Percentiles rank a stretch among this genome's conserved stretches.
phyloP scores from a whole-genome alignment of 2,888 invertebrate species.

The Spisula solida region DNA sequence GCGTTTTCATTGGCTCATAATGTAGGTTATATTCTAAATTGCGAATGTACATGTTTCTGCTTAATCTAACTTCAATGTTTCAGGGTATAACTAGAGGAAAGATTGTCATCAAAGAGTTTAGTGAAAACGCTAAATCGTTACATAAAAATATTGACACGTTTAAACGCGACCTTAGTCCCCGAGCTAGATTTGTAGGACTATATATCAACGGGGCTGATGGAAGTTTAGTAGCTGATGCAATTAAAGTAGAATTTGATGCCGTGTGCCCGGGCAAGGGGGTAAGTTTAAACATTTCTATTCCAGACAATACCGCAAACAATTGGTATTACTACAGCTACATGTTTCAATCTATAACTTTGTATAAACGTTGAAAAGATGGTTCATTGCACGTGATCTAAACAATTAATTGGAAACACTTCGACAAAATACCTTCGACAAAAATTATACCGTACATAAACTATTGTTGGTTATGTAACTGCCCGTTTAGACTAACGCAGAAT shows the following conservation, averaged over 20 bases:
- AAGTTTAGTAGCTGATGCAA: slow-evolving; percentile 39
- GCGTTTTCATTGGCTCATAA: no score
- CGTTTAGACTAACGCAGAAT: no score
- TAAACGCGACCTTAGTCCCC: slow-evolving; percentile 11
- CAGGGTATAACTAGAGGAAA: slow-evolving; percentile 30
- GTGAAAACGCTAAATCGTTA: not conserved
- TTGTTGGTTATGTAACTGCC: no score
- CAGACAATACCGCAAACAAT: not conserved
- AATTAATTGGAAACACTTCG: no score
- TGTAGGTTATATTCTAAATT: no score
- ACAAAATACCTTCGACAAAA: no score
- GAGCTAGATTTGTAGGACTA: slow-evolving; percentile 29
- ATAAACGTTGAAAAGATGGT: not conserved
- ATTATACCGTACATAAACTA: not conserved
- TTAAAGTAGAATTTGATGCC: slow-evolving; percentile 27
- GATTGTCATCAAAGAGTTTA: not conserved
- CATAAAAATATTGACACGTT: not conserved
- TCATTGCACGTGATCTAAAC: not conserved
- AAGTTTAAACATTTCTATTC: not conserved
- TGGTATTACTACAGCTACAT: not conserved
- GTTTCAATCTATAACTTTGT: not conserved
- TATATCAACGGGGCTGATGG: not conserved
- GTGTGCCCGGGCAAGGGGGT: slow-evolving; percentile 38
- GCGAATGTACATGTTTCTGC: no score
- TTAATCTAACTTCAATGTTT: no score